Evolutionary conservation across 2,113 vertebrate genomes (phyloP).

Genomic region (Alaudala cheleensis): DNA sequence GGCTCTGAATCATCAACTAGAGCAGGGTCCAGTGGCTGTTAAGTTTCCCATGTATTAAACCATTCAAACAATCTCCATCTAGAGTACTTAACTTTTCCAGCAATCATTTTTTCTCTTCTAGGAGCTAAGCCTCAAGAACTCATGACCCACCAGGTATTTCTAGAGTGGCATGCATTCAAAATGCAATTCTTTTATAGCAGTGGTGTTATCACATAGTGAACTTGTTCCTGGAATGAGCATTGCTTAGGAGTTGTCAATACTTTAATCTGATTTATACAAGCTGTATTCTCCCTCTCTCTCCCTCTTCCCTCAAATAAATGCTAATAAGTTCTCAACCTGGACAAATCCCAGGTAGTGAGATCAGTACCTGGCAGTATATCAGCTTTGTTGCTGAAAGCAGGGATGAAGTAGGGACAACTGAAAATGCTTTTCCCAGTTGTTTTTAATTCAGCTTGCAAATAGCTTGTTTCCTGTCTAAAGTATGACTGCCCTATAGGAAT

Average conservation of each 20-base stretch:
- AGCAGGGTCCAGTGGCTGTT: not conserved
- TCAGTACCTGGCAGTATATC: not conserved
- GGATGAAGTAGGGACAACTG: not conserved
- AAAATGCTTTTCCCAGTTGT: not conserved
- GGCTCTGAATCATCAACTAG: not conserved
- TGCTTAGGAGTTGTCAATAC: slow-evolving; percentile 54
- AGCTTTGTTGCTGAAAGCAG: not conserved
- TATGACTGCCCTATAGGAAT: not conserved
- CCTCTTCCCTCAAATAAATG: not conserved
- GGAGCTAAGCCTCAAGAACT: slow-evolving; percentile 12
- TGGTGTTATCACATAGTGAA: slow-evolving; percentile 1
- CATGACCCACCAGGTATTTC: not conserved
- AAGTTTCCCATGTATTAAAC: not conserved
- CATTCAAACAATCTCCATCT: not conserved
- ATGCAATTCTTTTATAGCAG: slow-evolving; percentile 8
- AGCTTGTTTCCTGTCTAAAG: not conserved
- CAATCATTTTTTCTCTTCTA: slow-evolving; percentile 11
- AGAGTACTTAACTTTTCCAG: not conserved
- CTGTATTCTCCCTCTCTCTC: not conserved
- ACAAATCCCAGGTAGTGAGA: slow-evolving; percentile 30
- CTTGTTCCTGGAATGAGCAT: slow-evolving; percentile 36
- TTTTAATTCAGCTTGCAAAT: slow-evolving; percentile 13
- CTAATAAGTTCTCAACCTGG: slow-evolving; percentile 30
- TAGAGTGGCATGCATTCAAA: slow-evolving; percentile 4
- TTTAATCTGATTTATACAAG: slow-evolving; percentile 50